Evolutionary conservation across 2,797 vertebrate species (phyloP).

Genomic region (Taeniopygia guttata): DNA sequence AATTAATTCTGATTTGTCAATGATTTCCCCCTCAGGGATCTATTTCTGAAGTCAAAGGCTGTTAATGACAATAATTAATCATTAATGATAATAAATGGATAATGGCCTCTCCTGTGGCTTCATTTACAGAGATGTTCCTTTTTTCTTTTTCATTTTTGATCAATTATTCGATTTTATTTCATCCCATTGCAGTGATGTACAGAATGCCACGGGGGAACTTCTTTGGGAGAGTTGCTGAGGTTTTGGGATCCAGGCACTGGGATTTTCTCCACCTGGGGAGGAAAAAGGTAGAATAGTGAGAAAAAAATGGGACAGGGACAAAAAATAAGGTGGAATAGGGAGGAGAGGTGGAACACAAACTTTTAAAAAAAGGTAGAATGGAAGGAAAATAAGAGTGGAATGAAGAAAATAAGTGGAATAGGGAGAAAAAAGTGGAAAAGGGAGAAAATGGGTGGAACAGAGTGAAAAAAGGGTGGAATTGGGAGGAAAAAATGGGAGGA

Average conservation of each 20-base stretch:
- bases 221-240: accelerated
- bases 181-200: accelerated
- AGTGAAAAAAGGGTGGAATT: accelerated
- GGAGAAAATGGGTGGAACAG: background rate
- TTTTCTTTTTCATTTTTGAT: background rate
- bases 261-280: background rate
- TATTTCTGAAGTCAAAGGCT: background rate
- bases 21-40: background rate
- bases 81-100: background rate
- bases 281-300: background rate
- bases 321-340: background rate
- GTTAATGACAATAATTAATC: background rate
- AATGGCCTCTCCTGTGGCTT: background rate
- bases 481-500: background rate
- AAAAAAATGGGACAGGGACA: too few relatives aligned
- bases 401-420: background rate
- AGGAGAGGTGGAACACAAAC: background rate
- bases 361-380: background rate
- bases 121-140: background rate
- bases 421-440: background rate
- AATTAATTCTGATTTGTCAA: background rate
- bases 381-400: background rate
- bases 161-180: accelerated
- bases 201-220: accelerated
- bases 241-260: accelerated